Conservation (phyloP, 2,797 vertebrate species). For the Taenioides sp. region DNA sequence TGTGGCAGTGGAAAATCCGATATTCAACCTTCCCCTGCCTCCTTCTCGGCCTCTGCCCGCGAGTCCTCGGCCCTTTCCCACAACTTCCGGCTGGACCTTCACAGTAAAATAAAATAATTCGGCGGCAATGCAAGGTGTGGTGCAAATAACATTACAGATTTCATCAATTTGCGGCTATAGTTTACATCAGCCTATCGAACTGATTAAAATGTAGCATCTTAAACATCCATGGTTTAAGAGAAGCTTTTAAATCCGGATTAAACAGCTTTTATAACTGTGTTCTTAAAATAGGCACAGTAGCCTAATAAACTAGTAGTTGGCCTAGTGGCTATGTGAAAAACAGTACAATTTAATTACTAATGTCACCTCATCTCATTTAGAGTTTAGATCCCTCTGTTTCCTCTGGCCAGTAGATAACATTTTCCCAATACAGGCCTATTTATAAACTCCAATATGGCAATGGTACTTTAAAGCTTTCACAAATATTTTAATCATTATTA, state of each 20-base stretch:
- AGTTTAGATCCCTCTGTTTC: not conserved
- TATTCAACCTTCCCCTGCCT: constrained; percentile 5
- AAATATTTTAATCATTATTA: not conserved
- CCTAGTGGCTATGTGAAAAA: not conserved
- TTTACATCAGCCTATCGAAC: not conserved
- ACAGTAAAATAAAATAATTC: not conserved
- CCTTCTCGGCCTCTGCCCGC: constrained; percentile 9
- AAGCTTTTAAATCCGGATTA: constrained; percentile 6
- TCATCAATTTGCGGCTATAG: too few relatives aligned
- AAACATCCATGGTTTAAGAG: not conserved
- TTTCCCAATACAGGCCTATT: not conserved
- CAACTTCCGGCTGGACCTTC: constrained; percentile 13
- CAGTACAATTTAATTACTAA: not conserved
- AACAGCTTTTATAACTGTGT: not conserved
- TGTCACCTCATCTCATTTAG: not conserved
- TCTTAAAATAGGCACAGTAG: not conserved
- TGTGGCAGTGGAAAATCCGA: constrained; percentile 10
- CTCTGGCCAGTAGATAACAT: not conserved
- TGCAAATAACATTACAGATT: not conserved
- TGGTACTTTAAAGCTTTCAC: not conserved
- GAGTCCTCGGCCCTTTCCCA: not conserved
- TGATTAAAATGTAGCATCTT: constrained; percentile 1
- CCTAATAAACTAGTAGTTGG: not conserved
- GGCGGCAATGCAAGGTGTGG: not conserved
- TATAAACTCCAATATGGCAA: not conserved